A percentile compares a stretch with the other conserved stretches of the same genome.
Conservation (phyloP, 2,888 invertebrate species). For the Amphiduros pacificus region DNA sequence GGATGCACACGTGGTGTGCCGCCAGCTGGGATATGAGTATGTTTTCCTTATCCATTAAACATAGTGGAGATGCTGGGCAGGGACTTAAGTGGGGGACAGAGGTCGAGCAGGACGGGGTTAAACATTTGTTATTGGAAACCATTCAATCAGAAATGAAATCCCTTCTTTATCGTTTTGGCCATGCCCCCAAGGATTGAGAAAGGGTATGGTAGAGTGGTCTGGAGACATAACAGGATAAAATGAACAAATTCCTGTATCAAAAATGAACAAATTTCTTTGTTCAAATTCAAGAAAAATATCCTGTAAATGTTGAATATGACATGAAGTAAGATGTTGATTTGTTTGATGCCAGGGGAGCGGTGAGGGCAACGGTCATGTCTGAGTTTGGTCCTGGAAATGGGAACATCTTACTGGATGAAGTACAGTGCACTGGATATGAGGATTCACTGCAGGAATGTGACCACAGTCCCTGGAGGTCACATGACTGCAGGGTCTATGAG, state of each 20-base stretch:
- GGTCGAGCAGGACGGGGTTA: neutral
- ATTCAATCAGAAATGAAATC: neutral
- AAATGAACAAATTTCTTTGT: too few relatives aligned
- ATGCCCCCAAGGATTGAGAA: too few relatives aligned
- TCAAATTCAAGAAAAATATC: too few relatives aligned
- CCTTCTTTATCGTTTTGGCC: too few relatives aligned
- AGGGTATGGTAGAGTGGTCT: too few relatives aligned
- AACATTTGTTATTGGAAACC: neutral
- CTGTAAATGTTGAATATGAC: too few relatives aligned
- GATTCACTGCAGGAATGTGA: slow-evolving; percentile 68
- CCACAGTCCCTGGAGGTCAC: slow-evolving; percentile 74
- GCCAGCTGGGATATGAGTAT: slow-evolving; percentile 66
- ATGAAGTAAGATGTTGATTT: too few relatives aligned
- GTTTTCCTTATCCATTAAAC: too few relatives aligned
- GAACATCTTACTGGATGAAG: slow-evolving; percentile 72
- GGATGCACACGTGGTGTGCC: slow-evolving; percentile 83
- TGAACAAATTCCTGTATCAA: too few relatives aligned
- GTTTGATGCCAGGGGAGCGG: slow-evolving; percentile 24
- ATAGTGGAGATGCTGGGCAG: too few relatives aligned
- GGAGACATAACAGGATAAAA: too few relatives aligned
- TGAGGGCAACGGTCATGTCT: slow-evolving; percentile 37
- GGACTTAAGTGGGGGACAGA: too few relatives aligned
- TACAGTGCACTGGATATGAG: slow-evolving; percentile 73
- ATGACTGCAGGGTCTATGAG: slow-evolving; percentile 67
- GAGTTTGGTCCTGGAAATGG: slow-evolving; percentile 50